Evolutionary conservation across 2,797 vertebrate genomes (phyloP).

Genomic region (Gadopsis bispinosus): DNA sequence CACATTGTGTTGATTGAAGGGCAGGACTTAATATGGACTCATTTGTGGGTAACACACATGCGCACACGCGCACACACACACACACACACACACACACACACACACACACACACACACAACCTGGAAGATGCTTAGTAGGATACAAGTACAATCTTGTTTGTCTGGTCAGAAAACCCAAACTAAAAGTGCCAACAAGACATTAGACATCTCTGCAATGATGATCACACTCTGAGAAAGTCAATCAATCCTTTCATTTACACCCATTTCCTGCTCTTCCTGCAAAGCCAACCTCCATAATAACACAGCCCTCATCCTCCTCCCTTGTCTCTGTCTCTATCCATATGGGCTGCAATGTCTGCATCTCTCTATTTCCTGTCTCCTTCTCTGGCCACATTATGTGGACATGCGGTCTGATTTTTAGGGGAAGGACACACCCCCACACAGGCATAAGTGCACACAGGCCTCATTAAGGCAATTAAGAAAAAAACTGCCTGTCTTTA

Average conservation of each 20-base stretch:
- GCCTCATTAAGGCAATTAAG: constrained; percentile 17
- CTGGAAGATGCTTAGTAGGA: constrained; percentile 15
- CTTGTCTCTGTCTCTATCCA: not conserved
- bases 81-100: constrained; percentile 15
- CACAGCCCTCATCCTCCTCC: not conserved
- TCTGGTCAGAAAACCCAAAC: constrained; percentile 27
- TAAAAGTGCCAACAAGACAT: constrained; percentile 32
- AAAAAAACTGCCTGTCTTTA: constrained; percentile 7
- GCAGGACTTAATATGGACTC: constrained; percentile 45
- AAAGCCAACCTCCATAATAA: constrained; percentile 6
- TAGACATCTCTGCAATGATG: constrained; percentile 25
- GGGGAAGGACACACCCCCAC: not conserved
- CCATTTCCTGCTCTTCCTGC: constrained; percentile 33
- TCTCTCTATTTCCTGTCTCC: constrained; percentile 3
- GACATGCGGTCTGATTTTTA: not conserved
- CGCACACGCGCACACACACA: constrained; percentile 9
- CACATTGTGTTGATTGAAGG: constrained; percentile 51
- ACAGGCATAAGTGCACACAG: not conserved
- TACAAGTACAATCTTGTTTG: constrained; percentile 30
- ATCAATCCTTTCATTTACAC: constrained; percentile 37
- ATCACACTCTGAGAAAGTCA: constrained; percentile 33
- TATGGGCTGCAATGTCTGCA: not conserved
- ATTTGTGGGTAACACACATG: constrained; percentile 23
- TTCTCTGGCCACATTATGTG: not conserved
- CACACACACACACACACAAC: not conserved